Base-by-base conservation (phyloP, 1,140 invertebrate genomes). In the Diuraphis noxia region DNA sequence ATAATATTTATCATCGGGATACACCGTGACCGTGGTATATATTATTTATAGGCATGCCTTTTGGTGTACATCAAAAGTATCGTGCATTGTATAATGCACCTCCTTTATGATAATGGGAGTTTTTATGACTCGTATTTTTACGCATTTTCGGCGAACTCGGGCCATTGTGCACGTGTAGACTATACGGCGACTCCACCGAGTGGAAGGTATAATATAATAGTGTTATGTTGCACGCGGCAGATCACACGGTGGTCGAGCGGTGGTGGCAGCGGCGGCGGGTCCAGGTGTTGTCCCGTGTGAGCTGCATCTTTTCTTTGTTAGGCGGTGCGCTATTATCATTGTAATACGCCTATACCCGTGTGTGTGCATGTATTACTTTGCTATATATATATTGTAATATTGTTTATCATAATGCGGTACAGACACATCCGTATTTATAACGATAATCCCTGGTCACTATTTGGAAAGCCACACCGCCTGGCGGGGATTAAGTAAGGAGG, bases 131-230 rank as follows among this genome's bases (percentile, higher is more conserved):
- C 84, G 6, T n/a, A 72, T n/a, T 13, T 86, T 46, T 36, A 46
- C 40, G 38, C 25, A 41, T 84, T 84, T 84, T 84, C 81, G 25
- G n/a, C 17, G 41, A 30, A 85, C 9, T 6, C 43, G 7, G 52
- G 52, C 38, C 38, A 88, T 88, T 88, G 86, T 88, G 86, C 86
- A 56, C 25, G 49, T 88, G 86, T 88, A 88, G 86, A 88, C 86
- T 56, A 52, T 63, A n/a, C 86, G 86, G 86, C 86, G 86, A 52
- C 86, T 88, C 34, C 49, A 30, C 13, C 40, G 84, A 19, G 36
- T 81, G 40, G 36, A 10, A 30, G 34, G 36, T 40, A 25, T 5
- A 36, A 8, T 8, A 77, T 79, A 36, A 79, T 87, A 36, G 52
- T 52, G 25, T 38, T 87, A 63, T 88, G 36, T 88, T 88, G 36